Conservation (phyloP, 1,140 invertebrate species). For the Archivesica marissinica region DNA sequence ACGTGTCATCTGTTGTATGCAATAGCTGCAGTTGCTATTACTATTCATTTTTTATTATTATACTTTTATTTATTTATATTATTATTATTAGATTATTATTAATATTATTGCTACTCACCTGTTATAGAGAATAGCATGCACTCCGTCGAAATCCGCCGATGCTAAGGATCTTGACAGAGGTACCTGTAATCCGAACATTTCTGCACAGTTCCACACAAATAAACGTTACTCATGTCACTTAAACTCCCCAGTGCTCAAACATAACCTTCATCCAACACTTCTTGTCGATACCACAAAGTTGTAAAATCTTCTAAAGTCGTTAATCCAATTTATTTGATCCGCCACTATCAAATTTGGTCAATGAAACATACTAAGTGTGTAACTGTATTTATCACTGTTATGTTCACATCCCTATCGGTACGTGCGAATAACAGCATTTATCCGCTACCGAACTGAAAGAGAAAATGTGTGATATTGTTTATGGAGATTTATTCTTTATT, state of each 20-base stretch:
- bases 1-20: too few relatives aligned
- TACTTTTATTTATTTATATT: too few relatives aligned
- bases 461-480: neutral
- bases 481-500: too few relatives aligned
- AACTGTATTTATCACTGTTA: constrained; percentile 5
- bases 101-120: too few relatives aligned
- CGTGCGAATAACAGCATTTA: neutral
- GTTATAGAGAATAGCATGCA: constrained; percentile 50
- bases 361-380: neutral
- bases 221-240: constrained; percentile 16
- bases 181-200: constrained; percentile 59
- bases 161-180: constrained; percentile 32
- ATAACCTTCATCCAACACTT: neutral
- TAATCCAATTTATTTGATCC: constrained; percentile 51
- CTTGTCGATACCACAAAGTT: neutral
- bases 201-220: constrained; percentile 12
- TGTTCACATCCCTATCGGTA: constrained; percentile 18
- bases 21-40: too few relatives aligned
- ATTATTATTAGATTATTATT: too few relatives aligned
- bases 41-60: too few relatives aligned
- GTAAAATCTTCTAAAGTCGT: constrained; percentile 28
- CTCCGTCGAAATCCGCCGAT: constrained; percentile 52
- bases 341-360: constrained; percentile 7
- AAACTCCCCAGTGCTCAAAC: constrained; percentile 9
- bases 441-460: neutral